Percentiles rank a stretch among this genome's conserved stretches.
Evolutionary conservation across 2,113 vertebrate genomes (phyloP).

Genomic region (Mirounga angustirostris): DNA sequence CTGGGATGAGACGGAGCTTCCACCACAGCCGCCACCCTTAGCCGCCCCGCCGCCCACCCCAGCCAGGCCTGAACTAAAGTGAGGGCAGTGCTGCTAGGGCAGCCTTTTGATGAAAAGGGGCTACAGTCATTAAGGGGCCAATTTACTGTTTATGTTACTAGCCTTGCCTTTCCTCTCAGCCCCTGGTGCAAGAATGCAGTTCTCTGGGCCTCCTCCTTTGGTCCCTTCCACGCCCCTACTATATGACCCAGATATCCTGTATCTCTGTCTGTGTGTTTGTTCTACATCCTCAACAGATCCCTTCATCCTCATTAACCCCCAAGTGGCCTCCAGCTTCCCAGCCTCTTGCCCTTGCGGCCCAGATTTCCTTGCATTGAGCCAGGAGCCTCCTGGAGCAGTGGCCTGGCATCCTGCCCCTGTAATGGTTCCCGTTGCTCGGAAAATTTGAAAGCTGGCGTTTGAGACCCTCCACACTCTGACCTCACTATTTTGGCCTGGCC

Average conservation of each 20-base stretch:
- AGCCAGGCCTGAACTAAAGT: not conserved
- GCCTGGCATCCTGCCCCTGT: constrained; percentile 1
- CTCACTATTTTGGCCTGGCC: constrained; percentile 45
- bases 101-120: constrained; percentile 22
- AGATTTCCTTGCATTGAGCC: not conserved
- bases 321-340: not conserved
- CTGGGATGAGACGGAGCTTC: not conserved
- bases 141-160: constrained; percentile 28
- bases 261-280: not conserved
- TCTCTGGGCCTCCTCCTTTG: not conserved
- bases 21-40: not conserved
- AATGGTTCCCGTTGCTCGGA: constrained; percentile 17
- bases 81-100: not conserved
- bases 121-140: not conserved
- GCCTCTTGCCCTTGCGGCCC: not conserved
- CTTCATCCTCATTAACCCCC: not conserved
- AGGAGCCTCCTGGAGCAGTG: constrained; percentile 1
- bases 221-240: not conserved
- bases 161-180: not conserved
- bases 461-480: not conserved
- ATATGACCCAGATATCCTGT: not conserved
- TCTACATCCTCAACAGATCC: not conserved
- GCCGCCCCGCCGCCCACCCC: not conserved
- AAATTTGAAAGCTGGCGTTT: constrained; percentile 16
- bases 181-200: constrained; percentile 4